Evolutionary conservation across 2,113 vertebrate genomes (phyloP).

Genomic region (Thalassarche chlororhynchos): DNA sequence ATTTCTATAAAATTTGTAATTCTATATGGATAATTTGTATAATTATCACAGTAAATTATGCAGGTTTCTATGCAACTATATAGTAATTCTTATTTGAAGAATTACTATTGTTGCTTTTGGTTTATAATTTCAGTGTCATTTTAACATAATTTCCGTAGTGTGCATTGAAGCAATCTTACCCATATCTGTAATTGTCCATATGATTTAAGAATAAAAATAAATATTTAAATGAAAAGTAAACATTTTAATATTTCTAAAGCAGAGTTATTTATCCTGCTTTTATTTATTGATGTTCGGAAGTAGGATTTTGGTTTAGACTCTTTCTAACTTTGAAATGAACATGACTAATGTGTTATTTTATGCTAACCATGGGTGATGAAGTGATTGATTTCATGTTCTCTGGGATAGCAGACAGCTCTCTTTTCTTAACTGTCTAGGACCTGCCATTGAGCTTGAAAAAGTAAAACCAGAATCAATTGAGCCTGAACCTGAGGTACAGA

Average conservation of each 20-base stretch:
- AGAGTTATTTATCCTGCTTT: slow-evolving; percentile 8
- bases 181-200: not conserved
- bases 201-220: slow-evolving; percentile 15
- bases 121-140: not conserved
- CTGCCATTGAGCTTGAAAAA: slow-evolving; percentile 84
- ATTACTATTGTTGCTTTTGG: slow-evolving; percentile 12
- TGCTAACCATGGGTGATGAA: slow-evolving; percentile 61
- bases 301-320: slow-evolving; percentile 7
- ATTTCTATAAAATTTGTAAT: not conserved
- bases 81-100: slow-evolving; percentile 23
- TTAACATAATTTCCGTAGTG: not conserved
- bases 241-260: slow-evolving; percentile 3
- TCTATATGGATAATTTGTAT: not conserved
- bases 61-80: not conserved
- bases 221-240: not conserved
- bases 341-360: slow-evolving; percentile 51
- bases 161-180: not conserved
- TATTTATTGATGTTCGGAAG: not conserved
- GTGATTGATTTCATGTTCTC: slow-evolving; percentile 70
- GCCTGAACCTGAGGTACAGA: slow-evolving; percentile 81
- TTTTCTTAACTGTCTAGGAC: slow-evolving; percentile 83
- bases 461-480: slow-evolving; percentile 82
- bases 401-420: slow-evolving; percentile 79
- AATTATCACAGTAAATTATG: slow-evolving; percentile 2
- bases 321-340: slow-evolving; percentile 3